Evolutionary conservation across 2,888 invertebrate genomes (phyloP).

Genomic region (Lochmaea capreae): DNA sequence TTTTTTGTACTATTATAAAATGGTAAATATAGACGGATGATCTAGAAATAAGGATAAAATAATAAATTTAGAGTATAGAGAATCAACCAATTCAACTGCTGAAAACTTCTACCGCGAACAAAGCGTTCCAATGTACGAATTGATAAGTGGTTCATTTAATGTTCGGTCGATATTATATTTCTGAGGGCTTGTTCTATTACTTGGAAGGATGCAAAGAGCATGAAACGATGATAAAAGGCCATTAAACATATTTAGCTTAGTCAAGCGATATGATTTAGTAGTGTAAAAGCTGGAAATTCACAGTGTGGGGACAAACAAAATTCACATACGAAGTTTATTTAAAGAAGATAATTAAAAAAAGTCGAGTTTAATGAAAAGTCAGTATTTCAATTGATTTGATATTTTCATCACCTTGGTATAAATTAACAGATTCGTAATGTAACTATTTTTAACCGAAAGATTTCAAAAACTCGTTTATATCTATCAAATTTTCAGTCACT

Average conservation of each 20-base stretch:
- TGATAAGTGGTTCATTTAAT: not conserved
- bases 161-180: not conserved
- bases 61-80: not conserved
- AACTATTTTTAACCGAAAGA: not conserved
- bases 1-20: no score
- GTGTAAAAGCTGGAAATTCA: not conserved
- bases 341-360: no score
- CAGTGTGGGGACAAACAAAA: no score
- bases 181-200: constrained; percentile 1
- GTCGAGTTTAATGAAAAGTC: no score
- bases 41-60: no score
- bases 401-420: no score
- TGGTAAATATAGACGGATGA: no score
- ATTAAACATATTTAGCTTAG: not conserved
- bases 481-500: not conserved
- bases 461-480: not conserved
- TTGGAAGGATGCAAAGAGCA: not conserved
- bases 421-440: not conserved
- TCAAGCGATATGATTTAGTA: not conserved
- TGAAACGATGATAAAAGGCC: not conserved
- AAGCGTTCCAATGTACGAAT: not conserved
- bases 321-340: no score
- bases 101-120: not conserved
- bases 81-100: not conserved
- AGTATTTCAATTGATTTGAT: not conserved